phyloP scores from a whole-genome alignment of 2,888 invertebrate genomes.

The Punctoribates punctum region DNA sequence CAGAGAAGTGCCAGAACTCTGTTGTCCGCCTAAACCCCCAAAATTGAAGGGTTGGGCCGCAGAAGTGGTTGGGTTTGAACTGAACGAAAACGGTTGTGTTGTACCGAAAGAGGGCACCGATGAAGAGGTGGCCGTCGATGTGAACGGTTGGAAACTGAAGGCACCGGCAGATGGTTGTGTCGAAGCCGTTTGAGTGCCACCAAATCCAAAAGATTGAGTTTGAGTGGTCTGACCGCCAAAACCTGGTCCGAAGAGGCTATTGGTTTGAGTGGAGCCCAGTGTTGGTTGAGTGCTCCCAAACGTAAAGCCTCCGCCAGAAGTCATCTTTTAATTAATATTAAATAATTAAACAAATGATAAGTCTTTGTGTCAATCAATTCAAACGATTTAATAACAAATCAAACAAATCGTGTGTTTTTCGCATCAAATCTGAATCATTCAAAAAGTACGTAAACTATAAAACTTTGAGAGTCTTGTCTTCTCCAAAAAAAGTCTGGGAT shows the following conservation, averaged over 20 bases:
- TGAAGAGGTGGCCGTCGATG: constrained; percentile 17
- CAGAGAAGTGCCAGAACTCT: not conserved
- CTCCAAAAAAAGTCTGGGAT: too few species aligned
- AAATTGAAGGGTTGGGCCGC: constrained; percentile 12
- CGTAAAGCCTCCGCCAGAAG: constrained; percentile 14
- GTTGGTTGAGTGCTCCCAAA: not conserved
- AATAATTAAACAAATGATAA: too few species aligned
- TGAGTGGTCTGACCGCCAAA: not conserved
- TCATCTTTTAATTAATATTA: not conserved
- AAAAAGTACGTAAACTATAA: too few species aligned
- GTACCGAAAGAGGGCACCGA: not conserved
- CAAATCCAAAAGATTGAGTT: not conserved
- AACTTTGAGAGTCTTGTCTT: too few species aligned
- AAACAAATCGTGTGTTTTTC: too few species aligned
- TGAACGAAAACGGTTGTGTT: constrained; percentile 9
- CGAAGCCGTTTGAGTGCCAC: too few species aligned
- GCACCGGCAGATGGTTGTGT: not conserved
- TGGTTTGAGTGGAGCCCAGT: not conserved
- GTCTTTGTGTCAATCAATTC: too few species aligned
- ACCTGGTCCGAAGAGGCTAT: not conserved
- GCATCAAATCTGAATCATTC: too few species aligned
- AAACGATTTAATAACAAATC: too few species aligned
- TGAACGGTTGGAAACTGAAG: constrained; percentile 13
- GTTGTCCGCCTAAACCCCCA: constrained; percentile 15
- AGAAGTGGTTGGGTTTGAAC: not conserved